These are phyloP conservation scores for Oncorhynchus masou DNA, from an alignment of 2,113 vertebrate species.

Conservation along the genomic window DNA sequence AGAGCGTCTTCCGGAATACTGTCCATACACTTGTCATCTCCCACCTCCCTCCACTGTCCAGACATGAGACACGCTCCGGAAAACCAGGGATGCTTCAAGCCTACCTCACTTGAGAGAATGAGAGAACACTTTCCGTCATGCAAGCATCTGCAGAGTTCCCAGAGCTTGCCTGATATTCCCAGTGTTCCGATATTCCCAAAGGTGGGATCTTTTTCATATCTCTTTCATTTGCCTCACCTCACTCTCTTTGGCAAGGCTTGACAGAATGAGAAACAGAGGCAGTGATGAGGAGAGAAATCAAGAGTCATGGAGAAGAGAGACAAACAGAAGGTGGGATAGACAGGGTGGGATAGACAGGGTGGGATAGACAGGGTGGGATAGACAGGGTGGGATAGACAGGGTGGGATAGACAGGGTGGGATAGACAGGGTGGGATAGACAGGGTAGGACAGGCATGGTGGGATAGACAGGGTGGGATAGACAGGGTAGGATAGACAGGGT, in stretches of 20 bases:
- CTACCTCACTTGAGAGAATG: constrained; percentile 23
- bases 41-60: constrained; percentile 27
- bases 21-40: constrained; percentile 38
- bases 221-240: constrained; percentile 18
- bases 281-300: constrained; percentile 69
- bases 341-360: constrained; percentile 14
- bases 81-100: constrained; percentile 22
- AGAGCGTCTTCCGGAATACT: constrained; percentile 5
- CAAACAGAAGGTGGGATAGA: not conserved
- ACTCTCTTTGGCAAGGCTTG: constrained; percentile 66
- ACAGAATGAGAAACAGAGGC: constrained; percentile 62
- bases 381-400: no score
- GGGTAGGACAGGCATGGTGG: no score
- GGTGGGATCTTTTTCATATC: not conserved
- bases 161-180: not conserved
- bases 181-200: constrained; percentile 25
- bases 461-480: no score
- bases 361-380: not conserved
- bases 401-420: no score
- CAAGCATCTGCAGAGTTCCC: not conserved
- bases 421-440: no score
- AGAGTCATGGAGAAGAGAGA: constrained; percentile 54
- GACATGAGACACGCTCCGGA: constrained; percentile 33
- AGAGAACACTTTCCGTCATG: constrained; percentile 20
- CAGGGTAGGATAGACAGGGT: no score